phyloP scores from a whole-genome alignment of 2,888 invertebrate species.

The Synergus laeviventris region DNA sequence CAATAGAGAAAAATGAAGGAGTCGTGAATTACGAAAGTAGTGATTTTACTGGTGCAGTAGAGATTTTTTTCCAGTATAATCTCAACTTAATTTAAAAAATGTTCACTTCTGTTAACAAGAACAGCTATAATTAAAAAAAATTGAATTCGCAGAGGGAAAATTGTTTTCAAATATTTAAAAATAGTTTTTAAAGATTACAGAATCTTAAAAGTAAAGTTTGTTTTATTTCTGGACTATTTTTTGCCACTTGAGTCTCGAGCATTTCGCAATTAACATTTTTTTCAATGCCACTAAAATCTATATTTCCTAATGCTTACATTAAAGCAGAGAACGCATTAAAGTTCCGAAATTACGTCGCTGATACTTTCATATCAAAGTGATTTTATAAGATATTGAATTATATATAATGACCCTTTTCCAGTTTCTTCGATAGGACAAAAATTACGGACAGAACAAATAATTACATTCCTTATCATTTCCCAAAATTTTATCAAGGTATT shows the following conservation, averaged over 20 bases:
- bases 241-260: neutral
- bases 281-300: neutral
- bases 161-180: neutral
- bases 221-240: neutral
- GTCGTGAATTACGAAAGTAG: neutral
- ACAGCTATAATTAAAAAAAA: neutral
- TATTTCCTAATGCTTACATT: neutral
- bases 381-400: neutral
- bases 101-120: neutral
- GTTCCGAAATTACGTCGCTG: slow-evolving; percentile 6
- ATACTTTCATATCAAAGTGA: neutral
- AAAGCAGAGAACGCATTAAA: slow-evolving; percentile 16
- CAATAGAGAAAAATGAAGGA: neutral
- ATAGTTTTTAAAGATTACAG: neutral
- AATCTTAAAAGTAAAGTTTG: neutral
- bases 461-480: too few species aligned
- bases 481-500: too few species aligned
- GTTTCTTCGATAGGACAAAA: neutral
- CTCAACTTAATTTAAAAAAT: neutral
- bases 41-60: neutral
- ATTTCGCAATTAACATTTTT: slow-evolving; percentile 8
- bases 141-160: too few species aligned
- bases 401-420: slow-evolving; percentile 3
- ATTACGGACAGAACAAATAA: too few species aligned
- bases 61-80: slow-evolving; percentile 1